Evolutionary conservation across 1,140 invertebrate species (phyloP), one percentile per base, ranked within the genome.

Genomic region (Adoxophyes honmai): DNA sequence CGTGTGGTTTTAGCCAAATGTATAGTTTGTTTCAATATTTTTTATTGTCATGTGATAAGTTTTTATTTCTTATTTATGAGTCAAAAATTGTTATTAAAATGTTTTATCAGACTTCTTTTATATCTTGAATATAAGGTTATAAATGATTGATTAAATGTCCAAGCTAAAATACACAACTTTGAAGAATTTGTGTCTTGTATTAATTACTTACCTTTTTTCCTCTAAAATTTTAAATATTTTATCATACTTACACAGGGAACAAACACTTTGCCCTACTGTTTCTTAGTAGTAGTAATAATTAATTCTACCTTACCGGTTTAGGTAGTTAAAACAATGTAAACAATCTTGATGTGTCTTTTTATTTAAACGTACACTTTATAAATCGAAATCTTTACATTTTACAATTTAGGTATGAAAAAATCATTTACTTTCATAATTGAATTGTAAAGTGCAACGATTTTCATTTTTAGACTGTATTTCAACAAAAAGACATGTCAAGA

Each of bases 1-100:
- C 79, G 71, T 77, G 75, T 78, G 74, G 72, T 80, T 79, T 73
- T 83, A 88, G 82, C 80, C 82, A 88, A 88, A 88, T 85, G 74
- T 86, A 86, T 85, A 84, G 81, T 83, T 83, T 84, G 67, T 82
- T 85, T 80, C 69, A 76, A 73, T 78, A 75, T 73, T 78, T 75
- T 28, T 53, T 75, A 77, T 81, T 74, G 75, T 83, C 75, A 81
- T 88, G 85, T 88, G 85, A 83, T 85, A 81, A 78, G 75, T 81
- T 80, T 75, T 72, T 76, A 78, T 80, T 83, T 79, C 66, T 83
- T 78, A 85, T 85, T 86, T 86, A 84, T 84, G 81, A 78, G 71
- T 84, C 83, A 60, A 76, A 83, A 82, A 73, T 80, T 84, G 71
- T 83, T 82, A 78, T 76, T 75, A 64, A 79, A 74, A 81, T 81